A percentile compares a stretch with the other conserved stretches of the same genome.
These are phyloP conservation scores for Microtus pennsylvanicus DNA, from an alignment of 2,113 vertebrate genomes.

Conservation along the genomic window DNA sequence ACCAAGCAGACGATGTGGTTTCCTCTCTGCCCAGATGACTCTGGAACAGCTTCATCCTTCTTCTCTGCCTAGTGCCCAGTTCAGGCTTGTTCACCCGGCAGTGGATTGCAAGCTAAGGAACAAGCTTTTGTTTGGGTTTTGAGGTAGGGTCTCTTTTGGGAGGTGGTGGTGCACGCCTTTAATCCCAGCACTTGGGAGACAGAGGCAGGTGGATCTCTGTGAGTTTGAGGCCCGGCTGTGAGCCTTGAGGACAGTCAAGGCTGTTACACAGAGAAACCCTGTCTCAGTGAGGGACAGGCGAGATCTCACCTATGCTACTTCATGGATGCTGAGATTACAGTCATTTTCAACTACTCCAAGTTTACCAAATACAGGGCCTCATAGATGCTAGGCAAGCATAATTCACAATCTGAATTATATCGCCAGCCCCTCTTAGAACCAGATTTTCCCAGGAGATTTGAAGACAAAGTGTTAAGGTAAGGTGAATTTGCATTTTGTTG, in stretches of 20 bases:
- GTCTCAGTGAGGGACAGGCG: not conserved
- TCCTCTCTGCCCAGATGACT: conserved; percentile 24
- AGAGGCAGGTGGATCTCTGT: not conserved
- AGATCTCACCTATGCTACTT: not conserved
- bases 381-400: not conserved
- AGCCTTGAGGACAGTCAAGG: not conserved
- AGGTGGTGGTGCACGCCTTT: not conserved
- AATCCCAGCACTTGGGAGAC: not conserved
- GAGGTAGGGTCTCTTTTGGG: not conserved
- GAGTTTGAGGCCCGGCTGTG: not conserved
- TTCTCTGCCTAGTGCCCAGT: not conserved
- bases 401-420: not conserved
- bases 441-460: not conserved
- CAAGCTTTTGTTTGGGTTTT: not conserved
- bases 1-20: conserved; percentile 28
- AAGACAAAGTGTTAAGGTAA: not conserved
- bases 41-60: not conserved
- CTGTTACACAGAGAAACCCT: not conserved
- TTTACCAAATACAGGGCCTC: not conserved
- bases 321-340: not conserved
- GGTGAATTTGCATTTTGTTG: not conserved
- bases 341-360: not conserved
- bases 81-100: not conserved
- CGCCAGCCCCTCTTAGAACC: not conserved
- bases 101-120: not conserved